Evolutionary conservation across 2,113 vertebrate genomes (phyloP), one percentile per base, ranked within the genome.

Genomic region (Spea multiplicata): DNA sequence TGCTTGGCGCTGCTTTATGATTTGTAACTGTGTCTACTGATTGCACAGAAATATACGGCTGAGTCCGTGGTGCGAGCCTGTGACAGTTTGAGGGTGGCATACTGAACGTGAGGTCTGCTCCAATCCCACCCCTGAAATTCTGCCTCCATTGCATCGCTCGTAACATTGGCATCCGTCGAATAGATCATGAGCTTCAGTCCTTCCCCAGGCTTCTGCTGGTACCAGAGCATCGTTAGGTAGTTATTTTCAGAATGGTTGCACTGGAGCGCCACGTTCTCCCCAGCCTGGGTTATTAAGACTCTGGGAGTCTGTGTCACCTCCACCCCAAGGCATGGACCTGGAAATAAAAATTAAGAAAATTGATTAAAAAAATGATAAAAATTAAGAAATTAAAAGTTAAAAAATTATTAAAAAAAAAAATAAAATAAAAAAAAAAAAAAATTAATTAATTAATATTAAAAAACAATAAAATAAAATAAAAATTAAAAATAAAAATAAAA

Each of bases 111-210:
- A n/a, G 70, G 0, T 55, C 77, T 80, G 2, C 14, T 8, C 3
- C 66, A 62, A n/a, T 49, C 17, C 77, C 70, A 80, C 4, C 3
- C 3, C 0, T 47, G 8, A 55, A 67, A 80, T 0, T 45, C 77
- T 0, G 12, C 8, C 44, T 80, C 77, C 70, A 73, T 73, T n/a
- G 3, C 17, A 6, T 55, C 12, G 0, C 13, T 6, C 0, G 53
- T 47, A 9, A 16, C 69, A 3, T 8, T 13, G 5, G 17, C 69
- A 17, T 30, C 69, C 1, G 44, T 14, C 7, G 77, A 80, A 46
- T 73, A 61, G 4, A 80, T 62, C 77, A 80, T 80, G 13, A 80
- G 77, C 71, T 80, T 61, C 70, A 80, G 44, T 2, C 77, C 77
- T 10, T 67, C 44, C 3, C 65, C 70, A 3, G 44, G 50, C 30